Evolutionary conservation across 2,888 invertebrate genomes (phyloP).

Genomic region (Netelia fuscicornis): DNA sequence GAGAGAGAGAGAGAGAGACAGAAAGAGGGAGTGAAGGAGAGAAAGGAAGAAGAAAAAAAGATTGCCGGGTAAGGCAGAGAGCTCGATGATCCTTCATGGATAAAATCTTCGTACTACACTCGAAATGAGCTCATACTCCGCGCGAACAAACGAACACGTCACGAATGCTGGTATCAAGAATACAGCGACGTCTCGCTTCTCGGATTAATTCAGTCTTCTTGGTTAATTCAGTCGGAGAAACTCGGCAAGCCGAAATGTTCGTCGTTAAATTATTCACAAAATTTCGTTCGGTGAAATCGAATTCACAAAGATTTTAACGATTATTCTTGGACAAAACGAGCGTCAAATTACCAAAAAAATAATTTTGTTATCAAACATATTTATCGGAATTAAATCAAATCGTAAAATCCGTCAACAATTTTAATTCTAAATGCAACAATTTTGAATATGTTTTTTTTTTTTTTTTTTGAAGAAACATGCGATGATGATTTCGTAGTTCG

Average conservation of each 20-base stretch:
- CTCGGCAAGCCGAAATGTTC: not conserved
- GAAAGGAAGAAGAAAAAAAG: not conserved
- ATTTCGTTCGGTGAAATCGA: not conserved
- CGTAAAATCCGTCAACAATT: too few species aligned
- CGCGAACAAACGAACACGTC: not conserved
- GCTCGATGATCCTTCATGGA: slow-evolving; percentile 72
- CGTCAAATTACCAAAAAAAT: not conserved
- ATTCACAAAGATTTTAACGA: not conserved
- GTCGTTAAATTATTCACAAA: not conserved
- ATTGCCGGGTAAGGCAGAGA: slow-evolving; percentile 75
- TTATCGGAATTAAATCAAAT: too few species aligned
- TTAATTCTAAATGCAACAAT: not conserved
- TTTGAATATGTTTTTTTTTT: not conserved
- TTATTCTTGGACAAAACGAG: not conserved
- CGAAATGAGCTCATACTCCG: slow-evolving; percentile 9
- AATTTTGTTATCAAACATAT: too few species aligned
- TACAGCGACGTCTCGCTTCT: not conserved
- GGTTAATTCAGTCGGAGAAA: not conserved
- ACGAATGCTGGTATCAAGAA: not conserved
- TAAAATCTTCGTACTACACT: slow-evolving; percentile 68
- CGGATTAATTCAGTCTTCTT: not conserved
- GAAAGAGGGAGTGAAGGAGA: not conserved
- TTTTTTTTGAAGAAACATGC: too few species aligned
- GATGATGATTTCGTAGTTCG: not conserved
- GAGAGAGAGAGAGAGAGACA: slow-evolving; percentile 61